Base-by-base conservation (phyloP, 2,888 invertebrate genomes). In the Phaedon cochleariae region DNA sequence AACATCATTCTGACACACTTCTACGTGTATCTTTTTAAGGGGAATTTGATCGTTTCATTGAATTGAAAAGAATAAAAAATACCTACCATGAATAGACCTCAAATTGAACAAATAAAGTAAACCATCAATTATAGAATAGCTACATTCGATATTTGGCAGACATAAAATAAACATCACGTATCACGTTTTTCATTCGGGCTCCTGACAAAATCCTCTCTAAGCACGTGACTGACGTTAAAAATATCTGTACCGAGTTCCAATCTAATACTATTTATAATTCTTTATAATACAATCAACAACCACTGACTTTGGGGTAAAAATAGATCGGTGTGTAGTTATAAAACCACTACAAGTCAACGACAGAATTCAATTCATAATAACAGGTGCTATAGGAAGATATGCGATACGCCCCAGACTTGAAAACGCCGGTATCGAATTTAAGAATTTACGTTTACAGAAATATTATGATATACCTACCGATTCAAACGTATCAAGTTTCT, bases 1-100 rank as follows among this genome's bases (percentile, higher is more conserved):
- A 59, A 73, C n/a, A 73, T 59, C 57, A 49, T 65, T 60, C 66
- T 78, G 77, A 76, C 78, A 79, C 69, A 78, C 77, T 76, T 79
- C 72, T 65, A 64, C 59, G 59, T 63, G 66, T 64, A 70, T 71
- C 69, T 73, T 72, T 7, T 72, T 67, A 71, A 71, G 71, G 65
- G 69, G 67, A 70, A 71, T 67, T 55, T 52, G 63, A 63, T 68
- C 66, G 62, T 70, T 73, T 68, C 65, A 65, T 62, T 64, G 62
- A 67, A 60, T 62, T 65, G 62, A 65, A 64, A 69, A 68, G 59
- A 63, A 68, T 51, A 63, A 55, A 49, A 51, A 26, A 54, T 12
- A 37, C n/a, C n/a, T n/a, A n/a, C n/a, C n/a, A n/a, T n/a, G n/a
- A 21, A 20, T 52, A 10, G 9, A 2, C 15, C 2, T 52, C 15